Evolutionary conservation across 1,140 invertebrate species (phyloP).

Genomic region (Drosophila punjabiensis): DNA sequence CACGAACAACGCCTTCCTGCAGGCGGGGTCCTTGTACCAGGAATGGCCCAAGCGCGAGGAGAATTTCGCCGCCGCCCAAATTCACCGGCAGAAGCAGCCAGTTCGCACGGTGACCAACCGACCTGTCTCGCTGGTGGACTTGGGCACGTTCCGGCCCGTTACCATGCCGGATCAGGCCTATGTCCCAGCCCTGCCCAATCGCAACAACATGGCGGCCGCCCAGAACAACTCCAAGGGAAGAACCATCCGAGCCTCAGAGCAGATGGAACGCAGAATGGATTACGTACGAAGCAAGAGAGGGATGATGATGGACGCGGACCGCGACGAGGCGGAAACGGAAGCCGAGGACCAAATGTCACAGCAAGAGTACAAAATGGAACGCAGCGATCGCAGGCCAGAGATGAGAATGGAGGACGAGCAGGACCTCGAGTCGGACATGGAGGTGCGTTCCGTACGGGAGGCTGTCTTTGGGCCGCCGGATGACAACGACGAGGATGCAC

Average conservation of each 20-base stretch:
- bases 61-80: background rate
- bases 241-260: background rate
- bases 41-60: slow-evolving; percentile 32
- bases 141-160: slow-evolving; percentile 2
- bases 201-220: slow-evolving; percentile 2
- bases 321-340: background rate
- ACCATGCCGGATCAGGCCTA: background rate
- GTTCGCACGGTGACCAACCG: slow-evolving; percentile 2
- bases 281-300: background rate
- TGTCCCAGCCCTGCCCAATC: background rate
- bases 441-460: slow-evolving; percentile 23
- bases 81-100: slow-evolving; percentile 4
- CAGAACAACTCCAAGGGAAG: slow-evolving; percentile 2
- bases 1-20: background rate
- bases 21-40: background rate
- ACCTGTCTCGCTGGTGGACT: background rate
- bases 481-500: slow-evolving; percentile 14
- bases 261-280: background rate
- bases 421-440: slow-evolving; percentile 17
- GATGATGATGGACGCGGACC: background rate
- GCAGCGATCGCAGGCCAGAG: background rate
- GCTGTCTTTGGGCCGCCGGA: slow-evolving; percentile 31
- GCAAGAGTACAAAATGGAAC: background rate
- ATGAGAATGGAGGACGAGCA: background rate
- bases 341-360: background rate